Evolutionary conservation across 1,140 invertebrate genomes (phyloP).

Genomic region (Drosophila pallidifrons): DNA sequence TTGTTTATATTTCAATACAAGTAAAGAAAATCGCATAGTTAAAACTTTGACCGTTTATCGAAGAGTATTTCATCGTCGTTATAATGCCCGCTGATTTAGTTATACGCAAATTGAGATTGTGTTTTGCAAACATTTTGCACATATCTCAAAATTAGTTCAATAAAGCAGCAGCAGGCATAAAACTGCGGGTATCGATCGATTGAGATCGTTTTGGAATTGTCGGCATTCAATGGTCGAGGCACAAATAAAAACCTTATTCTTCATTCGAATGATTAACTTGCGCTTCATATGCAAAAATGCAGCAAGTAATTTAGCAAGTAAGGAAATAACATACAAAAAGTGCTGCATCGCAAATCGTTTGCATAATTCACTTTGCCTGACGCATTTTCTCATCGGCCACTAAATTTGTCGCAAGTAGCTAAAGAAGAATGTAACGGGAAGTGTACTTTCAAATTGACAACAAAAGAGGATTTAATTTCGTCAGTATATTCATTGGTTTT

Average conservation of each 20-base stretch:
- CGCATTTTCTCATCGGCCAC: constrained; percentile 1
- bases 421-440: constrained; percentile 48
- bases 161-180: constrained; percentile 17
- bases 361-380: constrained; percentile 33
- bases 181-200: constrained; percentile 55
- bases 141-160: constrained; percentile 80
- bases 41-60: neutral
- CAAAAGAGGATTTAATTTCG: no score
- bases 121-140: constrained; percentile 54
- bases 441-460: neutral
- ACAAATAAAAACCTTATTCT: neutral
- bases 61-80: constrained; percentile 1
- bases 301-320: constrained; percentile 37
- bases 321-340: neutral
- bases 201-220: constrained; percentile 66
- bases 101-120: neutral
- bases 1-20: no score
- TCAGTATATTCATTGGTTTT: no score
- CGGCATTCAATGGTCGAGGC: constrained; percentile 49
- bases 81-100: neutral
- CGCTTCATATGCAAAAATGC: constrained; percentile 47
- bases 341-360: constrained; percentile 26
- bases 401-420: constrained; percentile 22
- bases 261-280: constrained; percentile 60
- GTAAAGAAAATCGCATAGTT: no score